Percentiles rank a stretch among this genome's conserved stretches.
phyloP scores from a whole-genome alignment of 1,140 invertebrate species.

The Drosophila chauvacae region DNA sequence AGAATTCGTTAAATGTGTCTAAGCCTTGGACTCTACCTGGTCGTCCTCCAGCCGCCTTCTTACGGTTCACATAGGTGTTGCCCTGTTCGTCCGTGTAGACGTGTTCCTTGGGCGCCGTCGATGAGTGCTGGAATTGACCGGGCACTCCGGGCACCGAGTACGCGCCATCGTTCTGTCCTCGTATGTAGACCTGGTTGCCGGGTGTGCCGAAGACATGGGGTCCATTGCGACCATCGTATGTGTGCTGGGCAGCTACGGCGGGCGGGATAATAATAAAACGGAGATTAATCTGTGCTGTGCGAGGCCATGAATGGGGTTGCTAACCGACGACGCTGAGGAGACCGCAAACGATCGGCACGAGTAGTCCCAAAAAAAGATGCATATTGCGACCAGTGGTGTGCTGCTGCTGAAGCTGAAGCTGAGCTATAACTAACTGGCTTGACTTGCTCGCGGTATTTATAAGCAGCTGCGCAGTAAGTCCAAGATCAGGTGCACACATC shows the following conservation, averaged over 20 bases:
- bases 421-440: slow-evolving; percentile 38
- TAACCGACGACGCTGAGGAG: slow-evolving; percentile 26
- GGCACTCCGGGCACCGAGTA: slow-evolving; percentile 49
- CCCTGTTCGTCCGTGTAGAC: slow-evolving; percentile 47
- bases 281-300: neutral
- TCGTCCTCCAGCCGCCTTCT: neutral
- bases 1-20: neutral
- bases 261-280: neutral
- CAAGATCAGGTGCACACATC: slow-evolving; percentile 24
- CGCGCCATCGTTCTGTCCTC: slow-evolving; percentile 48
- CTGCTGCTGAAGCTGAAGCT: slow-evolving; percentile 6
- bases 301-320: slow-evolving; percentile 5
- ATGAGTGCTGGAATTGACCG: slow-evolving; percentile 42
- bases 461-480: slow-evolving; percentile 34
- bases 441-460: slow-evolving; percentile 42
- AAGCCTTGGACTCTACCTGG: neutral
- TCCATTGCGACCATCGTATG: slow-evolving; percentile 48
- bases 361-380: slow-evolving; percentile 26
- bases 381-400: slow-evolving; percentile 12
- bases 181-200: slow-evolving; percentile 53
- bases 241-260: slow-evolving; percentile 30
- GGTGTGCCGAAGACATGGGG: slow-evolving; percentile 46
- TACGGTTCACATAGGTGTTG: slow-evolving; percentile 39
- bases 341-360: slow-evolving; percentile 26
- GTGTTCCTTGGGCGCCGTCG: slow-evolving; percentile 22